Evolutionary conservation across 1,140 invertebrate genomes (phyloP).

Genomic region (Drosophila bifasciata): DNA sequence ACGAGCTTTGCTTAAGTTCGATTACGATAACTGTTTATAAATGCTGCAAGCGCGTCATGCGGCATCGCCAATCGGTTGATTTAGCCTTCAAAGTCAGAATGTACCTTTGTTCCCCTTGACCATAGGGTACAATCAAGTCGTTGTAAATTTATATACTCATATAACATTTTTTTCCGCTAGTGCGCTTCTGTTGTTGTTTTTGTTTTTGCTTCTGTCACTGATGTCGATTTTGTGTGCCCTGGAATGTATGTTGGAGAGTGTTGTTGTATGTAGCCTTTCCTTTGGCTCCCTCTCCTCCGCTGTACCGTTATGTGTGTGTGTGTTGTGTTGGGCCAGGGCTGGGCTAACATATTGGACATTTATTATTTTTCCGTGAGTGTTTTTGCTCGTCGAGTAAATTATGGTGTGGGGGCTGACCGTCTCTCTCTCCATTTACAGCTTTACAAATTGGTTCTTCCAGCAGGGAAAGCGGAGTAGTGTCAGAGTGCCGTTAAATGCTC

Average conservation of each 20-base stretch:
- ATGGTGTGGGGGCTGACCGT: constrained; percentile 29
- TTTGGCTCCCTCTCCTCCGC: constrained; percentile 47
- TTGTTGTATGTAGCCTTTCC: constrained; percentile 37
- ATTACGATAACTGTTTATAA: too few relatives aligned
- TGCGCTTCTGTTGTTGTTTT: constrained; percentile 27
- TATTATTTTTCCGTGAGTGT: constrained; percentile 80
- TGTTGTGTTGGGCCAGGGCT: constrained; percentile 51
- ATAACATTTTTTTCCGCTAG: too few relatives aligned
- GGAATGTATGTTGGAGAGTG: constrained; percentile 40
- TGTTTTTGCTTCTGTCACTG: constrained; percentile 35
- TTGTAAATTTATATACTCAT: too few relatives aligned
- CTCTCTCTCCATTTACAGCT: constrained; percentile 34
- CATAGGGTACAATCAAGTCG: too few relatives aligned
- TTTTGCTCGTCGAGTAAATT: constrained; percentile 79
- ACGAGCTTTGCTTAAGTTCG: too few relatives aligned
- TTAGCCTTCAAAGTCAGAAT: too few relatives aligned
- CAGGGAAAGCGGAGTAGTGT: neutral
- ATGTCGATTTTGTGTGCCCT: constrained; percentile 57
- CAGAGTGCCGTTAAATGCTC: constrained; percentile 26
- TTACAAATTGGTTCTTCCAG: constrained; percentile 32
- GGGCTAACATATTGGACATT: constrained; percentile 82
- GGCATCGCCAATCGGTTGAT: too few relatives aligned
- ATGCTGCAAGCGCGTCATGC: too few relatives aligned
- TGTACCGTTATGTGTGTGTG: constrained; percentile 11
- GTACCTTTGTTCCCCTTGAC: too few relatives aligned